Conservation (phyloP, 1,140 invertebrate genomes). For the Oncopodura yosiiana region DNA sequence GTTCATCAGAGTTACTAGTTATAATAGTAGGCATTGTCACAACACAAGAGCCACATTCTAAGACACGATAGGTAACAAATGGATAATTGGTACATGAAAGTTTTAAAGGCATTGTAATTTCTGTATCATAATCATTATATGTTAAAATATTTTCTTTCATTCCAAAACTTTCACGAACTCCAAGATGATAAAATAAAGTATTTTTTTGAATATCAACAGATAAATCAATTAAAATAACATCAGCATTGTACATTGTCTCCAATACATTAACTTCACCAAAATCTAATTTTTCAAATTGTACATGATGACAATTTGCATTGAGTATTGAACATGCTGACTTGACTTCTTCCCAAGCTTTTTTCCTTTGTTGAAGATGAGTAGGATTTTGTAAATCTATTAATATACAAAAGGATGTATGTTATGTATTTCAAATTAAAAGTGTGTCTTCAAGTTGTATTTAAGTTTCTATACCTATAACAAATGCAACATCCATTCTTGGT, state of each 20-base stretch:
- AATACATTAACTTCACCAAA: slow-evolving; percentile 75
- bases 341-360: slow-evolving; percentile 72
- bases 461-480: slow-evolving; percentile 68
- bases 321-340: slow-evolving; percentile 64
- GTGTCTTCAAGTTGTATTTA: slow-evolving; percentile 50
- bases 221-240: slow-evolving; percentile 93
- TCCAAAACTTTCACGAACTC: slow-evolving; percentile 92
- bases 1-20: slow-evolving; percentile 51
- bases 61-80: slow-evolving; percentile 75
- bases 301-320: slow-evolving; percentile 69
- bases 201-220: slow-evolving; percentile 76
- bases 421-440: not conserved
- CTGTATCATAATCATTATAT: slow-evolving; percentile 79
- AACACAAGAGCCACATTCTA: slow-evolving; percentile 60
- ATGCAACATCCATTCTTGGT: slow-evolving; percentile 78
- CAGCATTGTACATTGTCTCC: slow-evolving; percentile 89
- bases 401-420: slow-evolving; percentile 43
- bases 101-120: slow-evolving; percentile 73
- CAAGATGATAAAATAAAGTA: slow-evolving; percentile 90
- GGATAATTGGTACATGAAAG: slow-evolving; percentile 76
- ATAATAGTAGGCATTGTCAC: slow-evolving; percentile 58
- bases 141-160: slow-evolving; percentile 97
- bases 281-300: slow-evolving; percentile 79
- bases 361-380: slow-evolving; percentile 59
- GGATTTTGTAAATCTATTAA: slow-evolving; percentile 68